These are phyloP conservation scores for Nestor notabilis DNA, from an alignment of 2,113 vertebrate genomes.

Conservation along the genomic window DNA sequence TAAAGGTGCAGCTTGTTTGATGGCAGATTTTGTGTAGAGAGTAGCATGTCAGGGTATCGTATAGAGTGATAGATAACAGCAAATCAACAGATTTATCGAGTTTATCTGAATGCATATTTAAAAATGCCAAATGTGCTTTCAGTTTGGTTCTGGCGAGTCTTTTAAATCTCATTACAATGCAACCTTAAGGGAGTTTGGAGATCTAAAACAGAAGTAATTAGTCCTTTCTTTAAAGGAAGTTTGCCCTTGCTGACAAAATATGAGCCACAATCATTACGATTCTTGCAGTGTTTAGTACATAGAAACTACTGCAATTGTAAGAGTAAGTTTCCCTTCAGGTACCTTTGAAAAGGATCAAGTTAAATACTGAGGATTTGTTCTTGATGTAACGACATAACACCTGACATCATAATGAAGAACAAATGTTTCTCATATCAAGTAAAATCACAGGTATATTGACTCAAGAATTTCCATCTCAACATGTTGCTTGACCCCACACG, in stretches of 20 bases:
- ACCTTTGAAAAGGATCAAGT: not conserved
- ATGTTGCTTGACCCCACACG: accelerated
- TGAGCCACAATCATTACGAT: not conserved
- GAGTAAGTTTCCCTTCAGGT: not conserved
- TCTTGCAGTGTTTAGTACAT: not conserved
- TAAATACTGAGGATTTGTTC: accelerated
- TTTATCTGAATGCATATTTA: conserved; percentile 39
- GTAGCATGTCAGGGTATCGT: not conserved
- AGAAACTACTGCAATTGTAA: not conserved
- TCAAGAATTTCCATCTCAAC: not conserved
- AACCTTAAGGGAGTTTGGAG: conserved; percentile 36
- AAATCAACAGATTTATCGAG: conserved; percentile 13
- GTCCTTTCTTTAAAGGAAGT: conserved; percentile 18
- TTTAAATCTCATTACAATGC: conserved; percentile 35
- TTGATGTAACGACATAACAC: not conserved
- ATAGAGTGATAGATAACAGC: not conserved
- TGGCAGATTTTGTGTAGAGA: not conserved
- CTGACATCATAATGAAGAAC: not conserved
- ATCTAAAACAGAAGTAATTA: conserved; percentile 41
- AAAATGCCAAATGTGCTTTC: conserved; percentile 38
- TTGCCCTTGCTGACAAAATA: conserved; percentile 3
- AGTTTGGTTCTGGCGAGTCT: not conserved
- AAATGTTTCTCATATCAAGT: not conserved
- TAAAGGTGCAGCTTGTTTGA: not conserved
- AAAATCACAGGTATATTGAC: not conserved